Evolutionary conservation across 1,140 invertebrate genomes (phyloP).

Genomic region (Ptiloglossa arizonensis): DNA sequence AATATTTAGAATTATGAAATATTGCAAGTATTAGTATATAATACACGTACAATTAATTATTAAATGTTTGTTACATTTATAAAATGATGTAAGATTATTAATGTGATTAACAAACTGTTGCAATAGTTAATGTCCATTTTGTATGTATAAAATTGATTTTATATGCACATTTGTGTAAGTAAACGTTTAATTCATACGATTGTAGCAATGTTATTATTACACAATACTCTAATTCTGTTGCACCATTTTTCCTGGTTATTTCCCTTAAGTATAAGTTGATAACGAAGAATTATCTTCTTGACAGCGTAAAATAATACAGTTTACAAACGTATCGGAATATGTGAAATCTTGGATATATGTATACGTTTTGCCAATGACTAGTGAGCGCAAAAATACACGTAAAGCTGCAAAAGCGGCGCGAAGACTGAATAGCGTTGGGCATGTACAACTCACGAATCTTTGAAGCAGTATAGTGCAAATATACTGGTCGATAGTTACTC

Average conservation of each 20-base stretch:
- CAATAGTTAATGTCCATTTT: conserved; percentile 5
- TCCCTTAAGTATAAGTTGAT: not conserved
- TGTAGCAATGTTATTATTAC: not conserved
- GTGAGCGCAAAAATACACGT: conserved; percentile 35
- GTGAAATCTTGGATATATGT: not conserved
- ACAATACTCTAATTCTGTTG: not conserved
- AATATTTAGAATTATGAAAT: conserved; percentile 22
- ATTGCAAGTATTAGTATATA: not conserved
- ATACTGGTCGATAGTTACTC: not conserved
- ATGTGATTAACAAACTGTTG: not conserved
- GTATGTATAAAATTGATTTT: conserved; percentile 22
- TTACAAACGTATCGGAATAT: conserved; percentile 7
- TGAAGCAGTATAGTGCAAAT: too few species aligned
- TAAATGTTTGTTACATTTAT: not conserved
- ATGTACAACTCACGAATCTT: not conserved
- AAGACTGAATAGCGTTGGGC: conserved; percentile 38
- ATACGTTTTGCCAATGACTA: conserved; percentile 47
- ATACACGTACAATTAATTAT: not conserved
- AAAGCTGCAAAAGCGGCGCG: conserved; percentile 34
- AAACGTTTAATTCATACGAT: conserved; percentile 1
- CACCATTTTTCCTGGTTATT: not conserved
- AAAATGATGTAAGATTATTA: not conserved
- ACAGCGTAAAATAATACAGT: not conserved
- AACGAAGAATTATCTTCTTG: not conserved
- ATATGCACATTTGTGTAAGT: not conserved